These are phyloP conservation scores for Tuta absoluta DNA, from an alignment of 2,888 invertebrate species.

Conservation along the genomic window DNA sequence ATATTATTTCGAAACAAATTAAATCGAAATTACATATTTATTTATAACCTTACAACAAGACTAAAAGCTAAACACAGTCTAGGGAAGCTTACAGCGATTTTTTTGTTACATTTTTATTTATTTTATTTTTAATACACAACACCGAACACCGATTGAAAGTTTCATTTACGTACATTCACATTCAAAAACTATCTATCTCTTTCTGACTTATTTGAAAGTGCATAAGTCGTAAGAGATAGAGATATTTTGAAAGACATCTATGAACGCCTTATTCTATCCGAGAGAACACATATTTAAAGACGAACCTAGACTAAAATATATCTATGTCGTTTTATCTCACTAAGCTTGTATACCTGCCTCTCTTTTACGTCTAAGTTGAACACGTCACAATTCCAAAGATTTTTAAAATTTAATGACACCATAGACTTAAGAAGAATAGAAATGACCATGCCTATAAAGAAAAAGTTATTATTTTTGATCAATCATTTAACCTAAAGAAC, in stretches of 20 bases:
- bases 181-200: slow-evolving; percentile 31
- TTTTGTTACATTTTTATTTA: slow-evolving; percentile 42
- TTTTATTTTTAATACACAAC: slow-evolving; percentile 50
- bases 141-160: slow-evolving; percentile 43
- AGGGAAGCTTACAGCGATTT: slow-evolving; percentile 53
- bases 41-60: slow-evolving; percentile 35
- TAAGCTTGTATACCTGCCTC: slow-evolving; percentile 39
- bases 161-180: background rate
- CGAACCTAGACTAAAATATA: slow-evolving; percentile 47
- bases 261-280: slow-evolving; percentile 17
- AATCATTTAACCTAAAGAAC: background rate
- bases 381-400: slow-evolving; percentile 33
- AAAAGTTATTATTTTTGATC: background rate
- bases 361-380: slow-evolving; percentile 38
- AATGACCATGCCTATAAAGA: slow-evolving; percentile 4
- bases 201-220: slow-evolving; percentile 27
- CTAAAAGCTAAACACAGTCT: slow-evolving; percentile 61
- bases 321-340: slow-evolving; percentile 45
- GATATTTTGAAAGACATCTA: background rate
- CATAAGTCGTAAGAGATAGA: slow-evolving; percentile 28
- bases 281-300: slow-evolving; percentile 41
- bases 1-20: slow-evolving; percentile 17
- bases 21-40: slow-evolving; percentile 24
- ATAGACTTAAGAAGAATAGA: slow-evolving; percentile 8
- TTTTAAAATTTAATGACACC: background rate